These are phyloP conservation scores for Erpornis zantholeuca DNA, from an alignment of 2,113 vertebrate genomes.

Conservation along the genomic window DNA sequence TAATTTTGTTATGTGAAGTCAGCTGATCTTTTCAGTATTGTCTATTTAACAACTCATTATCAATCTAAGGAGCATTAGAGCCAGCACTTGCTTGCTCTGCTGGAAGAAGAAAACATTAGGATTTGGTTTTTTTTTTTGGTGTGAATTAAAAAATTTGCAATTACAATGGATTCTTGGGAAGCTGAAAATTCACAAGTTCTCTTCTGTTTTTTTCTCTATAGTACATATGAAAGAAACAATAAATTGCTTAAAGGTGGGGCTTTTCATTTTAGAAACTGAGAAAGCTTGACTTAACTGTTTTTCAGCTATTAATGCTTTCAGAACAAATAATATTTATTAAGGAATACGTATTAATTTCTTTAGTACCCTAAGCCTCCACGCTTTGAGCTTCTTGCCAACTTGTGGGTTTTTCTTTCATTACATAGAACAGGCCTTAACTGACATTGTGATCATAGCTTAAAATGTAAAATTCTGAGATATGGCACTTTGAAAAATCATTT, in stretches of 20 bases:
- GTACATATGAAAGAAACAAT: neutral
- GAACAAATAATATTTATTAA: conserved; percentile 29
- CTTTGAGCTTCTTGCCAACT: neutral
- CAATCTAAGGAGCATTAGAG: neutral
- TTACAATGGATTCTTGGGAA: neutral
- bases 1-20: conserved; percentile 30
- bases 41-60: neutral
- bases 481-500: conserved; percentile 63
- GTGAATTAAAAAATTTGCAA: neutral
- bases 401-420: conserved; percentile 48
- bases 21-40: conserved; percentile 11
- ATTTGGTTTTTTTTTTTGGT: neutral
- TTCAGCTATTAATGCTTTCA: conserved; percentile 44
- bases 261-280: neutral
- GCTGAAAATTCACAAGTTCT: conserved; percentile 10
- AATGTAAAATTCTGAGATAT: conserved; percentile 41
- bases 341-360: neutral
- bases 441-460: conserved; percentile 47
- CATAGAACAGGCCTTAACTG: conserved; percentile 58
- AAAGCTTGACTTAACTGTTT: conserved; percentile 11
- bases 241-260: conserved; percentile 29
- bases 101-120: neutral
- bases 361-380: neutral
- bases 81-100: neutral
- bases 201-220: neutral